Evolutionary conservation across 1,140 invertebrate species (phyloP), one percentile per base, ranked within the genome.

Genomic region (Drosophila yakuba): DNA sequence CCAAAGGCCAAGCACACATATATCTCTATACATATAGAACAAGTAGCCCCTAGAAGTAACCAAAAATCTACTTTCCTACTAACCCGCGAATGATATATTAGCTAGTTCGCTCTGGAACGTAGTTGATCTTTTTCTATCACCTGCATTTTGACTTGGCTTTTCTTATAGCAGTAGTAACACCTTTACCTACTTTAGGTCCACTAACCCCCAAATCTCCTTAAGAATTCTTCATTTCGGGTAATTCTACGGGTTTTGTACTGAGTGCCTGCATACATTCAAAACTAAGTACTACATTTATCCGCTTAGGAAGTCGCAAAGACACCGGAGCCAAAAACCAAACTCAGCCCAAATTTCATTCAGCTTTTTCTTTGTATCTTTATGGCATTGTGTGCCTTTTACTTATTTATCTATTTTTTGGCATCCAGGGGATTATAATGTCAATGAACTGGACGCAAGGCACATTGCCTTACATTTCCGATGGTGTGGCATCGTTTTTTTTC

Each of bases 401-500:
- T 50, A 3, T 48, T 32, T n/a, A 0, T n/a, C n/a, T 50, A 32
- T 68, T 45, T 56, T 69, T 71, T 58, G 67, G 67, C 64, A 71
- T 20, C 44, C 55, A 38, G 55, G 45, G 61, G 64, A 72, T 72
- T 72, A 72, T 72, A 72, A 58, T 72, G 68, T 72, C 68, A 72
- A 72, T 48, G 68, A 72, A 72, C 68, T 71, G 68, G 52, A 20
- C 43, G 60, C 12, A 17, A 52, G 67, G 41, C 47, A 61, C 58
- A 48, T 84, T 86, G 83, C 75, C 83, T 79, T 86, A 86, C 83
- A 83, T 86, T 79, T 83, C 79, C 83, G 79, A 86, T 86, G 80
- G 57, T 56, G 55, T 35, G 57, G 59, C 48, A 51, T 35, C 25
- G 48, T 51, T 51, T 50, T 50, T 50, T 68, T 79, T 76, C 8